Evolutionary conservation across 2,888 invertebrate genomes (phyloP).

Genomic region (Plagiodera versicolora): DNA sequence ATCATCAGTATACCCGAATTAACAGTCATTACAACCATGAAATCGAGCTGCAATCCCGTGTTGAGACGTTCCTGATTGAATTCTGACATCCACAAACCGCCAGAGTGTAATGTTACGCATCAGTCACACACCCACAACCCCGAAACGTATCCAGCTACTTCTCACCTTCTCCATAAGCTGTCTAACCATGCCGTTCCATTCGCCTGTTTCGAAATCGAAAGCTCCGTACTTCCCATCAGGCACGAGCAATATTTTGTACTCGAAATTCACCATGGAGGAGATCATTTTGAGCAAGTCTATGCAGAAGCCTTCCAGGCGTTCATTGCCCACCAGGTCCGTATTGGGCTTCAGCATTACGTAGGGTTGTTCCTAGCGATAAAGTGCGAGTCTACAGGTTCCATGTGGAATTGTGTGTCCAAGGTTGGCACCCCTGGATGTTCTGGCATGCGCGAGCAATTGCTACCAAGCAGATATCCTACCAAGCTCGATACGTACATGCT

Average conservation of each 20-base stretch:
- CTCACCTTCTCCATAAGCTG: slow-evolving; percentile 68
- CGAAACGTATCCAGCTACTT: too few relatives aligned
- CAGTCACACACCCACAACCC: too few relatives aligned
- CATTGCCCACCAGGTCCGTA: slow-evolving; percentile 62
- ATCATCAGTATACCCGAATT: too few relatives aligned
- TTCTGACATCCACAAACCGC: too few relatives aligned
- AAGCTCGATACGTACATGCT: slow-evolving; percentile 60
- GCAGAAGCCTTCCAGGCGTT: slow-evolving; percentile 73
- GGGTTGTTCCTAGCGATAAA: slow-evolving; percentile 50
- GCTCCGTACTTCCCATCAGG: slow-evolving; percentile 74
- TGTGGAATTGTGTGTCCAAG: too few relatives aligned
- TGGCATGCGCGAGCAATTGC: not conserved
- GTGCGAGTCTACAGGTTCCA: not conserved
- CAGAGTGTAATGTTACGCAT: too few relatives aligned
- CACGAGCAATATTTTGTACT: slow-evolving; percentile 66
- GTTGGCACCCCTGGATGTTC: too few relatives aligned
- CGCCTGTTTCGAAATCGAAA: slow-evolving; percentile 70
- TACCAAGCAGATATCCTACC: too few relatives aligned
- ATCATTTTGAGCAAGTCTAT: slow-evolving; percentile 69
- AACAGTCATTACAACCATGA: too few relatives aligned
- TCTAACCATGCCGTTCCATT: slow-evolving; percentile 73
- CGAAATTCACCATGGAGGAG: slow-evolving; percentile 66
- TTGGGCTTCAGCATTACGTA: slow-evolving; percentile 53
- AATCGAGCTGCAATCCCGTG: too few relatives aligned
- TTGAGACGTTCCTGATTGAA: too few relatives aligned